Evolutionary conservation across 2,888 invertebrate species (phyloP), one percentile per base, ranked within the genome.

Genomic region (Chaitophorus viminalis): DNA sequence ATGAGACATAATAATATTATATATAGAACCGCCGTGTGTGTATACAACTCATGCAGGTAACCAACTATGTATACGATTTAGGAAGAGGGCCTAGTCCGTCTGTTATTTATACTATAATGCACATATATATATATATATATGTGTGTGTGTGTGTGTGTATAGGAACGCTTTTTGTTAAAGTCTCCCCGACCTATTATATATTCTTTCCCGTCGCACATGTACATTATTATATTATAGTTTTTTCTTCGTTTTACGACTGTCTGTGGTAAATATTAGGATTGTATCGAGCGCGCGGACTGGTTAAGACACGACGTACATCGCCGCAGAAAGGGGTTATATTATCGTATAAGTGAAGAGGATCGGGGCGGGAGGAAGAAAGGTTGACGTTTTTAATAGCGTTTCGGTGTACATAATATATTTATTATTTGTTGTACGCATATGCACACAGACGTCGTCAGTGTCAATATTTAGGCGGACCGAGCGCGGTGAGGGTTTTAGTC

Each of bases 231-330:
- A n/a, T n/a, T 60, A 60, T 25, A 60, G 14, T 46, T n/a, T 46
- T 52, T 76, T 52, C 2, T 76, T 18, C 39, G 29, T 60, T 86
- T 85, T 85, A 85, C 85, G 86, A 86, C 86, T 54, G 86, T 78
- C 86, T 77, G 78, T 29, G 78, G 84, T 84, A 84, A 84, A 84
- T 84, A 84, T 84, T 84, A 17, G 76, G 76, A 76, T 76, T 76
- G 84, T 76, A 76, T 76, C 76, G 29, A 18, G 60, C 54, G n/a
- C 46, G 11, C 83, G 75, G 75, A 84, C 75, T 75, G 65, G 83
- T 76, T 76, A 72, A 84, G 46, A 46, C 46, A 14, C 46, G 46
- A 14, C 46, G 46, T 46, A 46, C 46, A 65, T 5, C 31, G 33
- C 39, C 39, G 68, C 29, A 39, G 52, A 82, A 70, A 72, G 72